Conservation (phyloP, 2,888 invertebrate genomes). For the Caprella mutica region DNA sequence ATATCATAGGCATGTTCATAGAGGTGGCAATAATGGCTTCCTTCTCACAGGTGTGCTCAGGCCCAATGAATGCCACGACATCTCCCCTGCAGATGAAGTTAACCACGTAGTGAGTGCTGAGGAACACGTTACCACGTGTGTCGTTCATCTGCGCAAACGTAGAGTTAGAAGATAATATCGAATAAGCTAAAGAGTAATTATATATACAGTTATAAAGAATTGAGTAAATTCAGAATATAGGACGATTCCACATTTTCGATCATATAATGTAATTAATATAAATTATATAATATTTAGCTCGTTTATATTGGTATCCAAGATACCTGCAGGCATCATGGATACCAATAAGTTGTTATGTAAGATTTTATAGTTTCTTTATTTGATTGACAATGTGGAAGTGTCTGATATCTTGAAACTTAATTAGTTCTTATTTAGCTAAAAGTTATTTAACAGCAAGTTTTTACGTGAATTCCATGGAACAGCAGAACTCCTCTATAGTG, state of each 20-base stretch:
- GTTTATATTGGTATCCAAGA: no score
- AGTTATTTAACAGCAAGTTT: no score
- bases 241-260: no score
- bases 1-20: conserved; percentile 90
- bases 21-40: conserved; percentile 89
- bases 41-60: conserved; percentile 86
- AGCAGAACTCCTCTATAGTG: no score
- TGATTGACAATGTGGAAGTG: no score
- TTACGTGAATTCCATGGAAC: no score
- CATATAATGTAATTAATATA: neutral
- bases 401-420: no score
- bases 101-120: conserved; percentile 69
- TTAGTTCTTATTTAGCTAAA: no score
- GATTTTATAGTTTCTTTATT: no score
- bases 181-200: neutral
- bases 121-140: conserved; percentile 63
- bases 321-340: no score
- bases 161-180: neutral
- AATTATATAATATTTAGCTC: no score
- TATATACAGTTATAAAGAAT: neutral
- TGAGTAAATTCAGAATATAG: neutral
- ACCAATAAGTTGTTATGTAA: no score
- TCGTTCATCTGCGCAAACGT: conserved; percentile 36
- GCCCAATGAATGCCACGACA: conserved; percentile 86
- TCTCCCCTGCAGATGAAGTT: conserved; percentile 78